Conservation (phyloP, 2,888 invertebrate species). For the Mythimna pallens region DNA sequence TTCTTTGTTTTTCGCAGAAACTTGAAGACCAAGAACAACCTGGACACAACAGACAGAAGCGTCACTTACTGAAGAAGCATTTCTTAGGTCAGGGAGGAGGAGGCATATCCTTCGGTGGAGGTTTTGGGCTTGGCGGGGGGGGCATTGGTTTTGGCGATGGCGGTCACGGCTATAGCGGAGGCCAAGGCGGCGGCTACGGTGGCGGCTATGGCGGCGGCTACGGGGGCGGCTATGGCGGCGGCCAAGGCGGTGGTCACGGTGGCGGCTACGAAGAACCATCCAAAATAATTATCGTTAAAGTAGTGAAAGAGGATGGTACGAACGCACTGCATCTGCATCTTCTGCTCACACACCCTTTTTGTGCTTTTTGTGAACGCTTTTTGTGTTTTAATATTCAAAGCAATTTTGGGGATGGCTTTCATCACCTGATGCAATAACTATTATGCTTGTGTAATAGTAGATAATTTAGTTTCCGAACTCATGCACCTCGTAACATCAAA, state of each 20-base stretch:
- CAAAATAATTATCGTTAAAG: slow-evolving; percentile 75
- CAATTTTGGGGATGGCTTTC: slow-evolving; percentile 5
- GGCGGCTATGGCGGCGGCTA: slow-evolving; percentile 69
- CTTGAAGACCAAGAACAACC: slow-evolving; percentile 82
- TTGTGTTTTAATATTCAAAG: slow-evolving; percentile 12
- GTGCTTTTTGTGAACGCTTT: slow-evolving; percentile 33
- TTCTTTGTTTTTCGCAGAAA: slow-evolving; percentile 74
- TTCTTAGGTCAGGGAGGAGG: slow-evolving; percentile 67
- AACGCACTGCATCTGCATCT: slow-evolving; percentile 58
- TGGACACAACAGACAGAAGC: slow-evolving; percentile 78
- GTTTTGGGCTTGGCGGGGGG: slow-evolving; percentile 61
- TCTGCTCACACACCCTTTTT: slow-evolving; percentile 44
- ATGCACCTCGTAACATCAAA: background rate
- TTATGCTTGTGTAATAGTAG: slow-evolving; percentile 1
- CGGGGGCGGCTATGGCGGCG: slow-evolving; percentile 58
- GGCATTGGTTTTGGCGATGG: slow-evolving; percentile 41
- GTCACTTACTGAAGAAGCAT: slow-evolving; percentile 72
- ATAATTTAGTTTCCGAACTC: background rate
- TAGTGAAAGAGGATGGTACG: slow-evolving; percentile 77
- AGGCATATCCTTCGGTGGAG: slow-evolving; percentile 67
- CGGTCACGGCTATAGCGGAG: slow-evolving; percentile 68
- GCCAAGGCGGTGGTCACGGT: slow-evolving; percentile 59
- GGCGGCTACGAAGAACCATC: slow-evolving; percentile 72
- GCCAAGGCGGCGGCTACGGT: slow-evolving; percentile 68
- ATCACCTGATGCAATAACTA: background rate